Percentiles rank a stretch among this genome's conserved stretches.
Evolutionary conservation across 2,113 vertebrate species (phyloP).

Genomic region (Bucco capensis): DNA sequence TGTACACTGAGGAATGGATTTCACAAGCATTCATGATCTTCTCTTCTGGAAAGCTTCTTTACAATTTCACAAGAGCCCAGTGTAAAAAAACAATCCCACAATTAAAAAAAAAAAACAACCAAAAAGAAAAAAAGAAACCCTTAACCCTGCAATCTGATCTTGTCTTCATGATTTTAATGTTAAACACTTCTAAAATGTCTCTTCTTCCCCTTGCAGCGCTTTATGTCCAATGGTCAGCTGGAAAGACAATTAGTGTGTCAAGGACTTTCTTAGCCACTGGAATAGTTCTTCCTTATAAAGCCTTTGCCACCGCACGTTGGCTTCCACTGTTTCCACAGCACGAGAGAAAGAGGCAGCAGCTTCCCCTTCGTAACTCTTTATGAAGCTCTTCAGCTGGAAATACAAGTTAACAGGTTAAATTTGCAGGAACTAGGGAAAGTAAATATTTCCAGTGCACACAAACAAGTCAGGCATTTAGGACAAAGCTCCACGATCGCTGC

Average conservation of each 20-base stretch:
- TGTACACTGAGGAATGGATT: constrained; percentile 55
- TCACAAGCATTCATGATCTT: constrained; percentile 56
- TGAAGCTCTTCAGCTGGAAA: constrained; percentile 91
- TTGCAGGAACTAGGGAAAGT: background rate
- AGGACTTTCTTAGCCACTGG: constrained; percentile 92
- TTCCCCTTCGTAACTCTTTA: constrained; percentile 81
- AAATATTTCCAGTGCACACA: background rate
- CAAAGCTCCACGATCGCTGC: background rate
- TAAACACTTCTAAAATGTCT: constrained; percentile 42
- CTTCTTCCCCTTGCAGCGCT: constrained; percentile 49
- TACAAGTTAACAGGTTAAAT: constrained; percentile 45
- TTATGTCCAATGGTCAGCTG: background rate
- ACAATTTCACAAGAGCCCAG: constrained; percentile 38
- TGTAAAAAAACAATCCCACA: constrained; percentile 38
- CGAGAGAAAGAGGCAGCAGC: constrained; percentile 84
- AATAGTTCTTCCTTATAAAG: constrained; percentile 91
- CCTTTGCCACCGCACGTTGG: constrained; percentile 92
- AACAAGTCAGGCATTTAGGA: background rate
- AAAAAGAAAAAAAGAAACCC: background rate
- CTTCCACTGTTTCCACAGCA: constrained; percentile 92
- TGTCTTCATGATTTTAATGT: constrained; percentile 28
- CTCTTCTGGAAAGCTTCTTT: constrained; percentile 61
- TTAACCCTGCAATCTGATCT: constrained; percentile 53
- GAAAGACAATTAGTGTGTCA: constrained; percentile 73
- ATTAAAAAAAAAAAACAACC: background rate